phyloP scores from a whole-genome alignment of 1,140 invertebrate species.

The Paramacrobiotus metropolitanus region DNA sequence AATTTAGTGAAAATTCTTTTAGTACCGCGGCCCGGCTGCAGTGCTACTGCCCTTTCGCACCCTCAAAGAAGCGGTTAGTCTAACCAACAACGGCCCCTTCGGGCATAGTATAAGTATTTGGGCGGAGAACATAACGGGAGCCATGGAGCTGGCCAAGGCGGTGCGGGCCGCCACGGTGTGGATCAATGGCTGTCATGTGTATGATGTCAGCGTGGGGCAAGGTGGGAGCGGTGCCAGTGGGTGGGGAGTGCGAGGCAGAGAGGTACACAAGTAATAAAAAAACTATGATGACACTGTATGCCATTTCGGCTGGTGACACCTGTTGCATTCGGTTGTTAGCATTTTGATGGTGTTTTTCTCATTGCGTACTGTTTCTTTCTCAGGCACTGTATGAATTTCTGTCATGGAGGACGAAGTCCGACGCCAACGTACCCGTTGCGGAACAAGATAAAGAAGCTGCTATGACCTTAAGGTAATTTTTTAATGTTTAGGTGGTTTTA shows the following conservation, averaged over 20 bases:
- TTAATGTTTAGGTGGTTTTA: too few species aligned
- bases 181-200: slow-evolving; percentile 31
- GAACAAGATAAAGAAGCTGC: too few species aligned
- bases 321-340: not conserved
- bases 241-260: slow-evolving; percentile 22
- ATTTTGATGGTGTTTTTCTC: not conserved
- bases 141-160: slow-evolving; percentile 28
- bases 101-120: slow-evolving; percentile 30
- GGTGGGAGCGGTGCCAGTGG: slow-evolving; percentile 29
- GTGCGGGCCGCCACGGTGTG: slow-evolving; percentile 31
- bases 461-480: too few species aligned
- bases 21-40: slow-evolving; percentile 26
- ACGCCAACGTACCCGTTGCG: not conserved
- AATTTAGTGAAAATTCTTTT: too few species aligned
- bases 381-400: not conserved
- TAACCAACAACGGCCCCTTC: slow-evolving; percentile 31
- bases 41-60: slow-evolving; percentile 31
- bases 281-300: not conserved
- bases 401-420: not conserved
- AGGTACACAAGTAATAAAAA: too few species aligned
- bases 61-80: slow-evolving; percentile 31
- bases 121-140: slow-evolving; percentile 31
- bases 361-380: not conserved
- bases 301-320: not conserved
- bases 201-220: slow-evolving; percentile 28